phyloP scores from a whole-genome alignment of 92 coral and sea anemone species.

The Epizoanthus scotinus region DNA sequence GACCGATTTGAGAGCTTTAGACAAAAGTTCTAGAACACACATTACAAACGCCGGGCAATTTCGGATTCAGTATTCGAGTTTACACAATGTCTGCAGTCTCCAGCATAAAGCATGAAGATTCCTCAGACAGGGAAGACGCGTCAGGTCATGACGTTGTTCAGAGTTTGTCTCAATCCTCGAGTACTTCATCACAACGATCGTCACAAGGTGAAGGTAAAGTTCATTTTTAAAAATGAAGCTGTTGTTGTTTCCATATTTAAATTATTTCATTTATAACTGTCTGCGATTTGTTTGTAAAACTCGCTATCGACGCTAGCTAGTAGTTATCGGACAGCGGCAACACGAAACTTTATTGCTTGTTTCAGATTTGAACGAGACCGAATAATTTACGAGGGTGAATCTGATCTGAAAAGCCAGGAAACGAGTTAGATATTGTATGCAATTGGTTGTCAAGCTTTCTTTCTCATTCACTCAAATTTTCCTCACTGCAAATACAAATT shows the following conservation, averaged over 20 bases:
- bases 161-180: constrained; percentile 20
- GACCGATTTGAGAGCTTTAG: constrained; percentile 29
- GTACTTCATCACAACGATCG: constrained; percentile 10
- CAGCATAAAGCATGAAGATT: constrained; percentile 23
- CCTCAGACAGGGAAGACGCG: constrained; percentile 26
- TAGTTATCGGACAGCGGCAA: not conserved
- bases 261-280: constrained; percentile 10
- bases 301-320: not conserved
- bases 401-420: not conserved
- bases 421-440: not conserved
- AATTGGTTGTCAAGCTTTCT: constrained; percentile 20
- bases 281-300: constrained; percentile 1
- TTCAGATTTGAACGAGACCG: constrained; percentile 13
- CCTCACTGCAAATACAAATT: not conserved
- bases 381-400: constrained; percentile 7
- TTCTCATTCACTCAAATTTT: not conserved
- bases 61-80: constrained; percentile 27
- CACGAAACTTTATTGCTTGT: not conserved
- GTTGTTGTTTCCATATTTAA: constrained; percentile 19
- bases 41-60: constrained; percentile 12
- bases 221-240: not conserved
- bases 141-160: constrained; percentile 8
- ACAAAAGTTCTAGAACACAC: constrained; percentile 21
- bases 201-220: constrained; percentile 32
- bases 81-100: constrained; percentile 21